Conservation (phyloP, 1,140 invertebrate species). For the Sminthurides bifidus region DNA sequence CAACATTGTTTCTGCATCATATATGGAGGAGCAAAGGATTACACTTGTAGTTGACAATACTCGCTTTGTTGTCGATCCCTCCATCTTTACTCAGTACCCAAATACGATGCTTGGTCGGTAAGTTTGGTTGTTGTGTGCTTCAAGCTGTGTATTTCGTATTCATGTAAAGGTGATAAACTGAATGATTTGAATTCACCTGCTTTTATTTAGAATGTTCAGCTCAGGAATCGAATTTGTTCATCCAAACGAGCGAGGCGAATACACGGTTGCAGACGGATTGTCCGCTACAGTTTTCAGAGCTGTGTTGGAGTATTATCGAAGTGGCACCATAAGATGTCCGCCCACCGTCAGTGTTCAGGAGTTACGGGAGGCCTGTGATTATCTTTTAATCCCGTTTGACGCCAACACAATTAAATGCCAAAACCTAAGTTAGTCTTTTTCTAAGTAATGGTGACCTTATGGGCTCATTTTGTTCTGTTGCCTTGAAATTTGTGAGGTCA, state of each 20-base stretch:
- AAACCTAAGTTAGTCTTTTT: constrained; percentile 63
- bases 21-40: constrained; percentile 55
- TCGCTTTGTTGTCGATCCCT: constrained; percentile 78
- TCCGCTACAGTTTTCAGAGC: constrained; percentile 88
- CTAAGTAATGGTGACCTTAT: background rate
- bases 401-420: constrained; percentile 89
- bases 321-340: constrained; percentile 76
- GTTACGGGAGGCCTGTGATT: constrained; percentile 95
- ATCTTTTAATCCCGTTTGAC: constrained; percentile 94
- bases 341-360: constrained; percentile 76
- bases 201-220: constrained; percentile 82
- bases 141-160: background rate
- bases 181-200: constrained; percentile 18
- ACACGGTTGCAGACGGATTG: constrained; percentile 95
- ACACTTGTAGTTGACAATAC: constrained; percentile 90
- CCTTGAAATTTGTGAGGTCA: no score
- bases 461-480: no score
- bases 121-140: constrained; percentile 6
- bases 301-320: constrained; percentile 91
- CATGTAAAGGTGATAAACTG: background rate
- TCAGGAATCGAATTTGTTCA: constrained; percentile 84
- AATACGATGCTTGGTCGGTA: constrained; percentile 81
- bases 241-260: constrained; percentile 91
- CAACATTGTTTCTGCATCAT: constrained; percentile 20
- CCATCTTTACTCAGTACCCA: constrained; percentile 77